Evolutionary conservation across 2,113 vertebrate species (phyloP), one percentile per base, ranked within the genome.

Genomic region (Otolemur garnettii): DNA sequence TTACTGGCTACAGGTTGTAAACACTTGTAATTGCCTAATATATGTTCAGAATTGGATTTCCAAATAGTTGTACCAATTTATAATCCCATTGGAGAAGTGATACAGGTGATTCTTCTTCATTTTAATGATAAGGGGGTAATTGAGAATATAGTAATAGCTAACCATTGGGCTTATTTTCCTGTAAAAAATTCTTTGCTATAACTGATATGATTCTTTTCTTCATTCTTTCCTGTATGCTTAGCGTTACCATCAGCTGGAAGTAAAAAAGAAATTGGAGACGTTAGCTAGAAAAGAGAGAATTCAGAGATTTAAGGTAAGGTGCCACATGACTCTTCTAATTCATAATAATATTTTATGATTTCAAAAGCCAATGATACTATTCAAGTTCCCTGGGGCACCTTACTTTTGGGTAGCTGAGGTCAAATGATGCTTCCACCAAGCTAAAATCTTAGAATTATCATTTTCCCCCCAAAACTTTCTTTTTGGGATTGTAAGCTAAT

Each of bases 181-280:
- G 57, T 92, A 57, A 93, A 92, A 84, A 30, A 28, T 64, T 93
- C 24, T 17, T 53, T 53, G 57, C 68, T 62, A 5, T 66, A 42
- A 33, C 79, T 93, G 60, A 93, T 59, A 85, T 55, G 72, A 60
- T 96, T 96, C 93, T 78, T 69, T 86, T 85, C 84, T 94, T 74
- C 21, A 35, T 95, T 94, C 62, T 95, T 3, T 59, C 28, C 64
- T 59, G 15, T 2, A 33, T 91, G 17, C 93, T 82, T 96, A 99
- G 99, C 98, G 98, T 86, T 97, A 98, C 82, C 99, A 99, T 95
- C 99, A 99, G 64, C 98, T 98, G 81, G 99, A 99, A 96, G 98
- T 98, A 50, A 99, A 98, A 98, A 98, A 97, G 89, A 99, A 98
- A 91, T 97, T 99, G 95, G 99, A 99, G 93, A 98, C 98, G 91